phyloP scores from a whole-genome alignment of 2,113 vertebrate species.

The Rhinopomastus cyanomelas region DNA sequence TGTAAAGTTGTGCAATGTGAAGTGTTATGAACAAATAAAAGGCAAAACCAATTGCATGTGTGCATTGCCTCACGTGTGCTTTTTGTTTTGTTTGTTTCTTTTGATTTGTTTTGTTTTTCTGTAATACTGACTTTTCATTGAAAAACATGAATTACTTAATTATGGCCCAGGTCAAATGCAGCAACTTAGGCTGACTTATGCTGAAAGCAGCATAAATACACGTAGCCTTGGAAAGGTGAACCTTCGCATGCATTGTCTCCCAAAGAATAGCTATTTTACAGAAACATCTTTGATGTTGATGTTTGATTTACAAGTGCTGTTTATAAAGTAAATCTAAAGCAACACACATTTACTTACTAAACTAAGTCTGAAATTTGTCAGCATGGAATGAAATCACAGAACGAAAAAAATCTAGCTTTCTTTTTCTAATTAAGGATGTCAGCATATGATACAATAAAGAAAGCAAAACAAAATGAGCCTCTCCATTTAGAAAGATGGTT shows the following conservation, averaged over 20 bases:
- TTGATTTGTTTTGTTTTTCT: neutral
- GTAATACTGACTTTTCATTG: neutral
- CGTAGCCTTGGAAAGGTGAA: neutral
- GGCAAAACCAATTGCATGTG: neutral
- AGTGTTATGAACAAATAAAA: conserved; percentile 2
- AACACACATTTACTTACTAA: conserved; percentile 19
- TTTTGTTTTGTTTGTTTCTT: neutral
- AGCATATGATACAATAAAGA: neutral
- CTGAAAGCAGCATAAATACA: neutral
- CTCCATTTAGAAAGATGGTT: neutral
- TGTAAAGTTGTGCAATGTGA: neutral
- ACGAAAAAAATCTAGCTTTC: neutral
- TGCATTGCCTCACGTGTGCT: neutral
- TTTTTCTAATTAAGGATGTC: conserved; percentile 4
- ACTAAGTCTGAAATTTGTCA: conserved; percentile 17
- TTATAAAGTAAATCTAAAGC: conserved; percentile 10
- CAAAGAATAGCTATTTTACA: neutral
- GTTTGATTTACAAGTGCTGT: conserved; percentile 17
- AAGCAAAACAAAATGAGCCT: neutral
- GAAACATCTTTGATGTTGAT: conserved; percentile 10
- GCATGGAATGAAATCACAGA: conserved; percentile 5
- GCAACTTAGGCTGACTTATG: neutral
- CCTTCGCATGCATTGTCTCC: neutral
- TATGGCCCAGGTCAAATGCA: neutral
- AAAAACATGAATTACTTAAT: neutral